phyloP scores from a whole-genome alignment of 2,113 vertebrate species.

The Ardeotis arabs region DNA sequence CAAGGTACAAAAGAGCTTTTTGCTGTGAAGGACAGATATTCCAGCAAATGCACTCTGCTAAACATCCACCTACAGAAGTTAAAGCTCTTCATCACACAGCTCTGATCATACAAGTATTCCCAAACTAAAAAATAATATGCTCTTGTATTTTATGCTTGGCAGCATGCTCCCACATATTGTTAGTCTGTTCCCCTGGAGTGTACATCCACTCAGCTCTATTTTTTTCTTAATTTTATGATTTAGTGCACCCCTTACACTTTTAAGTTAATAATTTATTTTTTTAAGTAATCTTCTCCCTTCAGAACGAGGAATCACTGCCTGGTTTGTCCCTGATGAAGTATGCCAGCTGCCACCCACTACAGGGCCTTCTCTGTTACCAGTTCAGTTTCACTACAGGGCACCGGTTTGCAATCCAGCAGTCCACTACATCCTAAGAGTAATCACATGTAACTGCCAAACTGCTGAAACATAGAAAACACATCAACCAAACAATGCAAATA shows the following conservation, averaged over 20 bases:
- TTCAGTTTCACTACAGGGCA: neutral
- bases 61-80: neutral
- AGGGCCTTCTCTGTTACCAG: neutral
- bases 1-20: constrained; percentile 36
- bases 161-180: neutral
- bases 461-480: neutral
- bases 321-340: neutral
- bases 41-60: constrained; percentile 11
- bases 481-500: neutral
- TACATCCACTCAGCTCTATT: neutral
- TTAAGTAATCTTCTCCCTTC: neutral
- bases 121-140: neutral
- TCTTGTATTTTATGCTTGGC: neutral
- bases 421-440: neutral
- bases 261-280: neutral
- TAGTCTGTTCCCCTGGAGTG: neutral
- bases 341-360: neutral
- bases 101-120: neutral
- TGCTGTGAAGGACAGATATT: constrained; percentile 30
- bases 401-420: neutral
- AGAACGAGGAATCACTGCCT: neutral
- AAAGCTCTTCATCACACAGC: constrained; percentile 4
- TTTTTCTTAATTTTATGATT: neutral
- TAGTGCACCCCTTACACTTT: neutral
- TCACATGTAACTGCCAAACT: neutral